Base-by-base conservation (phyloP, 2,113 vertebrate species). In the Charadrius vociferus region DNA sequence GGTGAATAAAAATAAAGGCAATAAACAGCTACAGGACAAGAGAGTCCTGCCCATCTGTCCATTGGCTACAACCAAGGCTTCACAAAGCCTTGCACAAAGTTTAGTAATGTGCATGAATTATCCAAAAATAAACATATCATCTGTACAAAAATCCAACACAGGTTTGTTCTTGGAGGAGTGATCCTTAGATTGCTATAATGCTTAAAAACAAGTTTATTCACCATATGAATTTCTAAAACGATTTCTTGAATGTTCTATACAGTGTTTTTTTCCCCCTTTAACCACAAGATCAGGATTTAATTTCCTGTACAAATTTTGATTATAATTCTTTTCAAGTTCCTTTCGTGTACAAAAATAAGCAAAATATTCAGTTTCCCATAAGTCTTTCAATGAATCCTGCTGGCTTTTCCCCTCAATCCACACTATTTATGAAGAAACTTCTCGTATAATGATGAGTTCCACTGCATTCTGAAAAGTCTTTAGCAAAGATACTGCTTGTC, bases 401-500 rank as follows among this genome's bases (percentile, higher is more conserved):
- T 88, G 96, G 77, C 36, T 86, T 96, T 93, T 87, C n/a, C 74
- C 72, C 81, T 55, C 47, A 94, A 59, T 97, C 93, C 87, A 96
- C 9, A 90, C 86, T 96, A 95, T 97, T 98, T 99, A 99, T 52
- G 98, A 99, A 90, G 98, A 98, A 97, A 99, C 96, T 87, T 99
- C 99, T 98, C 99, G 98, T 82, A 99, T 50, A 97, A 99, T 98
- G 96, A 98, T 98, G 98, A 99, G 97, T 97, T 99, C 99, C 98
- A 99, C 99, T 90, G 99, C 98, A 96, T 95, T 99, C 95, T 99
- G 98, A 97, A 99, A 99, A 86, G 98, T 99, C 98, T 99, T 99
- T 97, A 99, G 98, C 91, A 99, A 99, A 37, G 99, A 98, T 36
- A 99, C 99, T 4, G 99, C 99, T 73, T 99, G 98, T 94, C 99